Base-by-base conservation (phyloP, 2,888 invertebrate species). In the Phyto melanocephala region DNA sequence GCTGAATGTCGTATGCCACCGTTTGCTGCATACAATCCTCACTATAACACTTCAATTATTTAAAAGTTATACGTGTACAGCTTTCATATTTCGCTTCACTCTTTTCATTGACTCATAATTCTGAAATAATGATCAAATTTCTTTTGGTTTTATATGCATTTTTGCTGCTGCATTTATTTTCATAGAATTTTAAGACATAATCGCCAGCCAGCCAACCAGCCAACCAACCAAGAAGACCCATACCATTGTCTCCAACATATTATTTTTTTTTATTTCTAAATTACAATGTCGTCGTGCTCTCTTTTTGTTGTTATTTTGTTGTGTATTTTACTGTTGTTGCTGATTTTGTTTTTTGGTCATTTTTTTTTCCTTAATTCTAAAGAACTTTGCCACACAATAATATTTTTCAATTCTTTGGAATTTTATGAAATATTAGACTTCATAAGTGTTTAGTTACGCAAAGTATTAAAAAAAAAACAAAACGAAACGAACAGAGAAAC, bases 401-500 rank as follows among this genome's bases (percentile, higher is more conserved):
- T 42, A 15, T 37, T 70, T 52, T 56, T 54, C 13, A 79, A 70
- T 82, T 82, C 82, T 71, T 60, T 71, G 71, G 75, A 82, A 79
- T 79, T 82, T 82, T 76, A 62, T 79, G 79, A 79, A 82, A 82
- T 82, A 75, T 79, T 82, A 82, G 60, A 82, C 75, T 75, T 56
- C 40, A 67, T 42, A 75, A 82, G 82, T 75, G 75, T 82, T 71
- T 54, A 67, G 75, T 84, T 81, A 78, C 80, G 67, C 65, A 68
- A 79, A 75, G 47, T 47, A 56, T 63, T 62, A 74, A 42, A 67
- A 52, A 65, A 13, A 68, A 62, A 17, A 62, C 15, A 67, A 67
- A 60, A 33, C 35, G 13, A 1, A 40, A 47, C 11, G 35, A 50
- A 45, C 10, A 22, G 8, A 40, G 33, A 52, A 37, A 50, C 68